Evolutionary conservation across 2,113 vertebrate genomes (phyloP).

Genomic region (Corythaixoides concolor): DNA sequence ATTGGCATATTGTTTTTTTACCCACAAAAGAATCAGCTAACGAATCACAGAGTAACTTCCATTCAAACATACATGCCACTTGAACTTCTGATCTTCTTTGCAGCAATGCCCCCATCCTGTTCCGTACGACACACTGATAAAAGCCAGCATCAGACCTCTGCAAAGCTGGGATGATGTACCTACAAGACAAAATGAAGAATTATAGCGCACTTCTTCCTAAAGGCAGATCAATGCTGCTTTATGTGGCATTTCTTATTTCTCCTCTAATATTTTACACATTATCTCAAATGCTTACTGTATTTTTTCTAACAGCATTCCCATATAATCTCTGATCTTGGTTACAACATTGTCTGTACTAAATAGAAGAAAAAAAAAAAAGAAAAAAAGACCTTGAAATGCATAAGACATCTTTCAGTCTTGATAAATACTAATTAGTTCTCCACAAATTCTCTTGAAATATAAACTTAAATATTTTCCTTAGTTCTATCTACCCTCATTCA

Average conservation of each 20-base stretch:
- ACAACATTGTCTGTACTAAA: neutral
- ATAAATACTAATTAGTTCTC: neutral
- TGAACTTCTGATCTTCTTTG: slow-evolving; percentile 84
- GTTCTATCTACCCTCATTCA: neutral
- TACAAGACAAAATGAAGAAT: slow-evolving; percentile 33
- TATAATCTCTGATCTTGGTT: neutral
- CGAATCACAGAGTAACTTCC: neutral
- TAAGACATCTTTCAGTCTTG: neutral
- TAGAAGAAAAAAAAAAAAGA: neutral
- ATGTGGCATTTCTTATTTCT: neutral
- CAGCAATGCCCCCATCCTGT: slow-evolving; percentile 87
- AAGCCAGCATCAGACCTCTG: slow-evolving; percentile 79
- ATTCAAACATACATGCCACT: slow-evolving; percentile 85
- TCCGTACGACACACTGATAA: slow-evolving; percentile 87
- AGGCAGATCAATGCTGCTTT: neutral
- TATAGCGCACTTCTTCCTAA: neutral
- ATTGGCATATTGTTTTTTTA: neutral
- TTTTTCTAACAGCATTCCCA: neutral
- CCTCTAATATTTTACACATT: neutral
- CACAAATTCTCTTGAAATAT: neutral
- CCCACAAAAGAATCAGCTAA: neutral
- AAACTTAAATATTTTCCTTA: neutral
- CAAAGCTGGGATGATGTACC: slow-evolving; percentile 80
- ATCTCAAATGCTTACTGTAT: neutral
- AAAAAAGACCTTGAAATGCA: neutral